These are phyloP conservation scores for Onychomys arenicola DNA, from an alignment of 2,797 vertebrate genomes.

Conservation along the genomic window DNA sequence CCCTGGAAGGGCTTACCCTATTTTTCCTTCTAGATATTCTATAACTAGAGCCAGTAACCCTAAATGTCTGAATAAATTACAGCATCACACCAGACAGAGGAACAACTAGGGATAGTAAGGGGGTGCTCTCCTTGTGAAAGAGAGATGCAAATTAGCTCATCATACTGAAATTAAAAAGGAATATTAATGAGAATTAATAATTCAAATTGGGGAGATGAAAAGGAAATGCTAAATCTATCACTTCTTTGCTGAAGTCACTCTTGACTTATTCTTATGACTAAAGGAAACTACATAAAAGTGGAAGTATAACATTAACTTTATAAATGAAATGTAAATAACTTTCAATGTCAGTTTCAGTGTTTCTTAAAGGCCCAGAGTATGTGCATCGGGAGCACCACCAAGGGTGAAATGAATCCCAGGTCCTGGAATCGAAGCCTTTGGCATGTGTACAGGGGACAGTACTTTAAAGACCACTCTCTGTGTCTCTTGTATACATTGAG, in stretches of 20 bases:
- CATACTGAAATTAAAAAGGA: not conserved
- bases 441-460: not conserved
- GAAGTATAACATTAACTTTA: not conserved
- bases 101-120: not conserved
- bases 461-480: not conserved
- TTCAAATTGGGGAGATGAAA: not conserved
- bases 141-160: not conserved
- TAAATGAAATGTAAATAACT: constrained; percentile 22
- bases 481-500: not conserved
- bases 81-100: not conserved
- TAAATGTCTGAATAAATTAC: constrained; percentile 46
- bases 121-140: not conserved
- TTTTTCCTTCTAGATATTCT: not conserved
- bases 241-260: not conserved
- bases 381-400: not conserved
- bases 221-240: not conserved
- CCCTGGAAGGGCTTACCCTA: not conserved
- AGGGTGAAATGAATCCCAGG: not conserved
- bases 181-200: constrained; percentile 31
- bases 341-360: constrained; percentile 10
- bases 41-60: constrained; percentile 2
- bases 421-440: not conserved
- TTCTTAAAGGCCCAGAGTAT: not conserved
- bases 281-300: constrained; percentile 19
- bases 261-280: constrained; percentile 11